Percentiles rank a stretch among this genome's conserved stretches.
phyloP scores from a whole-genome alignment of 2,797 vertebrate genomes.

The Malacoraja senta region DNA sequence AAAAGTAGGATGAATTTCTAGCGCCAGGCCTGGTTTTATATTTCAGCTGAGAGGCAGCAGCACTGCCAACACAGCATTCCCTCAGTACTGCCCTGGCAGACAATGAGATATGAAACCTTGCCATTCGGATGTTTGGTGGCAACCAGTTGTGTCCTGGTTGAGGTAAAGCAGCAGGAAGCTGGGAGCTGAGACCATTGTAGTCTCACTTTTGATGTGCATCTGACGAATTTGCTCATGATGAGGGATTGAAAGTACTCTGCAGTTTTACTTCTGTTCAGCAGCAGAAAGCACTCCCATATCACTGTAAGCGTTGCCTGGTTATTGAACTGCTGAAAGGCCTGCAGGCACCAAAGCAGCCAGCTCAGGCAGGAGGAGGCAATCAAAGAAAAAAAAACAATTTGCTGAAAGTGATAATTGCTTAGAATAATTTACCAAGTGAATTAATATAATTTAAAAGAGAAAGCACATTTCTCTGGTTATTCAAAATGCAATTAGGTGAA shows the following conservation, averaged over 20 bases:
- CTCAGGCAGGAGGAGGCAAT: neutral
- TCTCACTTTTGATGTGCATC: neutral
- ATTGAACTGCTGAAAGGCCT: neutral
- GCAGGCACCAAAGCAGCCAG: neutral
- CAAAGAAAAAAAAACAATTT: neutral
- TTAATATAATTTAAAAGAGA: conserved; percentile 6
- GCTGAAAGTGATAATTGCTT: neutral
- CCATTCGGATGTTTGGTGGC: too few species aligned
- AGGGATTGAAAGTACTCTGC: neutral
- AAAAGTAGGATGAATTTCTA: too few species aligned
- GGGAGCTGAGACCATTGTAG: neutral
- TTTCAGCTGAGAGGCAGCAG: neutral
- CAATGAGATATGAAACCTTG: neutral
- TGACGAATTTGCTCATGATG: neutral
- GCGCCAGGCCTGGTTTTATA: too few species aligned
- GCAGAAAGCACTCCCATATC: neutral
- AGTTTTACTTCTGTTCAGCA: neutral
- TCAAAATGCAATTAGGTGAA: neutral
- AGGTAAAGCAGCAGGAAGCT: neutral
- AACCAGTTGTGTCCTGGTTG: neutral
- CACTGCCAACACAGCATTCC: neutral
- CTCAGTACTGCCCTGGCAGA: neutral
- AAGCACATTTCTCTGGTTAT: neutral
- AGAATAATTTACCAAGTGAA: neutral
- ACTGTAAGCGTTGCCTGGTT: neutral